phyloP scores from a whole-genome alignment of 2,113 vertebrate species.

The Furnarius figulus region DNA sequence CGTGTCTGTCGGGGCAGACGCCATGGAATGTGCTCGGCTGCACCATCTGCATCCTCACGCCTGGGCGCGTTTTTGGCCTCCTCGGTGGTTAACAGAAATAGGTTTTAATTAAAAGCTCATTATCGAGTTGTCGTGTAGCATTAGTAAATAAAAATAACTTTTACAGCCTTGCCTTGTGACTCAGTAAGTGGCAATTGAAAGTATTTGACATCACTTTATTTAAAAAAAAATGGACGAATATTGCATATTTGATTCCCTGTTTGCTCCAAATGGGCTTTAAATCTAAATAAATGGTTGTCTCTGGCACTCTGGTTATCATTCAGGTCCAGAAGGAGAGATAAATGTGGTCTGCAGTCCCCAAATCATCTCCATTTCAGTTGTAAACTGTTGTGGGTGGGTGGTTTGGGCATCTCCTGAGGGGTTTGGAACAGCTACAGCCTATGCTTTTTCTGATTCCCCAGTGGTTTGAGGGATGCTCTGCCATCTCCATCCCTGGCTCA shows the following conservation, averaged over 20 bases:
- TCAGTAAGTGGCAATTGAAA: constrained; percentile 19
- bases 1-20: neutral
- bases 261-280: constrained; percentile 1
- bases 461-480: neutral
- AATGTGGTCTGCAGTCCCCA: neutral
- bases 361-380: neutral
- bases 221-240: neutral
- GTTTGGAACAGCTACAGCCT: neutral
- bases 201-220: constrained; percentile 23
- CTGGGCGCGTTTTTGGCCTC: neutral
- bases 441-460: neutral
- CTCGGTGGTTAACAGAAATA: constrained; percentile 54
- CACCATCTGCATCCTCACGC: neutral
- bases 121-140: constrained; percentile 45
- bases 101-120: constrained; percentile 68
- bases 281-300: neutral
- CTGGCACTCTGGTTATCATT: neutral
- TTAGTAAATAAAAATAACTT: constrained; percentile 69
- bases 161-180: constrained; percentile 10
- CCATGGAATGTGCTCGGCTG: neutral
- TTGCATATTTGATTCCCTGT: neutral
- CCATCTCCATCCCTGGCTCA: neutral
- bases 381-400: neutral
- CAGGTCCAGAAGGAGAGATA: neutral
- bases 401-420: neutral